Percentiles rank a stretch among this genome's conserved stretches.
These are phyloP conservation scores for Muscicapa adusta DNA, from an alignment of 2,113 vertebrate genomes.

Conservation along the genomic window DNA sequence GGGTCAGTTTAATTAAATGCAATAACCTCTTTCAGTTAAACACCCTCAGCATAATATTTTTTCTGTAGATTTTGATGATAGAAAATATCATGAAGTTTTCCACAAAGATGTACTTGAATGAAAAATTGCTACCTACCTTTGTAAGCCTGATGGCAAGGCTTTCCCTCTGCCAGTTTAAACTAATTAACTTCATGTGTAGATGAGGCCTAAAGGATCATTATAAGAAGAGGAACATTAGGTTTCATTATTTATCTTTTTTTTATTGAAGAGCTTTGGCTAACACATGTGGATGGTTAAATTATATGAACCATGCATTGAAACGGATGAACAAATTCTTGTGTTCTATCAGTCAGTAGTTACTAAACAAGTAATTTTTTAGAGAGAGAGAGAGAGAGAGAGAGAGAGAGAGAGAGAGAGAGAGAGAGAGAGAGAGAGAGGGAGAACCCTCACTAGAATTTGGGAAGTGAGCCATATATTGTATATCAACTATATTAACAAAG, in stretches of 20 bases:
- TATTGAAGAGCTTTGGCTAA: background rate
- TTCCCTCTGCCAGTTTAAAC: background rate
- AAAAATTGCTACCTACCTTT: constrained; percentile 17
- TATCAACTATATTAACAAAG: background rate
- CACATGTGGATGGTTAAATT: background rate
- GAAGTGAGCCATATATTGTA: background rate
- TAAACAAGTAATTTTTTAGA: background rate
- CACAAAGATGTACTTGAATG: constrained; percentile 14
- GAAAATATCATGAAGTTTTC: background rate
- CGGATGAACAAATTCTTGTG: background rate
- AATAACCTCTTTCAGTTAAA: constrained; percentile 17
- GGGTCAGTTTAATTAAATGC: constrained; percentile 48
- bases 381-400: background rate
- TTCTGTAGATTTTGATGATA: background rate
- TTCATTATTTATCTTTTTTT: constrained; percentile 22
- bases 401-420: no score
- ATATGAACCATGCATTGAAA: background rate
- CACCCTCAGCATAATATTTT: background rate
- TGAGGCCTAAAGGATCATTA: constrained; percentile 28
- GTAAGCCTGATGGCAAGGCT: background rate
- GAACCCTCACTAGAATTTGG: background rate
- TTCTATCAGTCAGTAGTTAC: background rate
- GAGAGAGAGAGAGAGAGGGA: no score
- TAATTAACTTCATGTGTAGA: constrained; percentile 38
- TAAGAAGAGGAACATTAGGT: constrained; percentile 2